These are phyloP conservation scores for Melanotaenia nigrans DNA, from an alignment of 2,797 vertebrate species.

Conservation along the genomic window DNA sequence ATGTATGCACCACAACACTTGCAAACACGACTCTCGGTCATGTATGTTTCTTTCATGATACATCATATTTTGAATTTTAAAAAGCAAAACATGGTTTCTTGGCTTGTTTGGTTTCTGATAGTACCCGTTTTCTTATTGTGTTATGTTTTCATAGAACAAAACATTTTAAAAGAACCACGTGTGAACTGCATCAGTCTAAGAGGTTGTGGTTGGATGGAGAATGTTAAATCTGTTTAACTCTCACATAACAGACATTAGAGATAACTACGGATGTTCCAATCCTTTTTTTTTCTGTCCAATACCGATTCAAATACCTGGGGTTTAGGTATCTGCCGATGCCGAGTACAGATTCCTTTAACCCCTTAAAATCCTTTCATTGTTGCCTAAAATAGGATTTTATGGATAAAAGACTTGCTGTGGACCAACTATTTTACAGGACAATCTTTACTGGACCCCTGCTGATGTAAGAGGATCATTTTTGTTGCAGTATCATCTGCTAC, in stretches of 20 bases:
- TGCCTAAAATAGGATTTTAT: too few relatives aligned
- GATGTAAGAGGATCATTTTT: too few relatives aligned
- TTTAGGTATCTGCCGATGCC: too few relatives aligned
- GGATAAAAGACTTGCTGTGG: too few relatives aligned
- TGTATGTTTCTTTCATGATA: accelerated
- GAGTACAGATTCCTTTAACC: too few relatives aligned
- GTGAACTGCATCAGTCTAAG: neutral
- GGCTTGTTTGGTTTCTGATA: neutral
- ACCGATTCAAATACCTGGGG: too few relatives aligned
- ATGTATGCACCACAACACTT: neutral
- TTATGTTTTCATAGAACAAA: neutral
- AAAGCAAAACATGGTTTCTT: neutral
- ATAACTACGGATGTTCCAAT: too few relatives aligned
- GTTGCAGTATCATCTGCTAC: too few relatives aligned
- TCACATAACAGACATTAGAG: neutral
- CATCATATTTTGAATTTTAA: neutral
- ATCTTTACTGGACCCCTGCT: too few relatives aligned
- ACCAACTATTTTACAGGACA: too few relatives aligned
- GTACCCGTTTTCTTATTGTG: neutral
- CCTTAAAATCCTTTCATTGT: too few relatives aligned
- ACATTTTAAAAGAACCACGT: neutral
- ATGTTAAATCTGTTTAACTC: neutral
- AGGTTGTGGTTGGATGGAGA: neutral
- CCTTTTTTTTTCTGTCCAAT: too few relatives aligned
- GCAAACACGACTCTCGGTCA: neutral